Base-by-base conservation (phyloP, 2,113 vertebrate species). In the Cephalopterus ornatus region DNA sequence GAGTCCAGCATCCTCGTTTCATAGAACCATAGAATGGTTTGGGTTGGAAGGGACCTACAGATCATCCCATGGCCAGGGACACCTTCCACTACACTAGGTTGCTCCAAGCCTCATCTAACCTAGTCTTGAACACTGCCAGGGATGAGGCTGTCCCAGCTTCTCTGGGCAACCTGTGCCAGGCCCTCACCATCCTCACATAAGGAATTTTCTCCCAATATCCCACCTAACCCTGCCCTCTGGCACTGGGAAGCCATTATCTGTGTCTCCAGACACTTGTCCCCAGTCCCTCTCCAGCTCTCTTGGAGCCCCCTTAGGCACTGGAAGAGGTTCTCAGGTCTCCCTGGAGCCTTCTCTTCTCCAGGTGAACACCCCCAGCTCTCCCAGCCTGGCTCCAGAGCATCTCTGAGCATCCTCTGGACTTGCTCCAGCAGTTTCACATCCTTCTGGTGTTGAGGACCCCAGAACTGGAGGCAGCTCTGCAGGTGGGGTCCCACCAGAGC, bases 21-120 rank as follows among this genome's bases (percentile, higher is more conserved):
- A 37, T 14, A 42, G 63, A 70, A 35, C 11, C 20, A 53, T 10
- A 20, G 14, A 41, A 37, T 35, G 35, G 42, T 56, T 77, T 56
- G 56, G 22, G 41, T 70, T 63, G 18, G 12, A 63, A 71, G 62
- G 18, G 19, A 44, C 12, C 26, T 49, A 28, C 55, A 70, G 10
- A 15, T 32, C 16, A 8, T 22, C 41, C 28, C 13, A 32, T 7
- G 30, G 32, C 4, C 16, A 68, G 21, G 17, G 24, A 55, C 55
- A 42, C 1, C 17, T 62, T 6, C 41, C 21, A 23, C 14, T 13
- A 2, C 6, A 2, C 21, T 72, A 76, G 41, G 14, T 0, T 70
- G 63, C 35, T 49, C 26, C n/a, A 49, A 77, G 21, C 4, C 18
- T 3, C 1, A 0, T 68, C 46, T 28, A 75, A 0, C 21, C 16